phyloP scores from a whole-genome alignment of 2,797 vertebrate genomes.

The Enteromius treurensis region DNA sequence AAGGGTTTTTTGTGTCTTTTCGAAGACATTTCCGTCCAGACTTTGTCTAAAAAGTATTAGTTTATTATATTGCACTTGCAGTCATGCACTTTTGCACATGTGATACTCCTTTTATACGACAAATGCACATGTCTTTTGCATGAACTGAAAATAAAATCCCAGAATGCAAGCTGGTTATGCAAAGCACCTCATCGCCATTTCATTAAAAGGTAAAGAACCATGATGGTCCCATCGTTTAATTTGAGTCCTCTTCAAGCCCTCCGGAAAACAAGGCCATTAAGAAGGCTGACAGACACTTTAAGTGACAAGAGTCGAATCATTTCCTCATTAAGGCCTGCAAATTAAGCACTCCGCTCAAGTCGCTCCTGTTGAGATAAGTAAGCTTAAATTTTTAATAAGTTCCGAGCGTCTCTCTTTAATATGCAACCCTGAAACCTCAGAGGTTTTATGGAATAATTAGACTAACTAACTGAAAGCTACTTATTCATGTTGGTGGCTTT shows the following conservation, averaged over 20 bases:
- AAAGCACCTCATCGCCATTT: conserved; percentile 39
- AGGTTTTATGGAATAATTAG: conserved; percentile 59
- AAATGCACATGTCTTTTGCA: background rate
- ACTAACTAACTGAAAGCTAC: conserved; percentile 58
- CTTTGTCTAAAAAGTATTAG: background rate
- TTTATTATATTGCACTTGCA: background rate
- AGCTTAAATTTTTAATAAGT: conserved; percentile 65
- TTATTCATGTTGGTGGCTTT: conserved; percentile 52
- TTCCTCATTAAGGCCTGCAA: conserved; percentile 66
- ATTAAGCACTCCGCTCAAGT: conserved; percentile 58
- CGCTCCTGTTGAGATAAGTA: conserved; percentile 61
- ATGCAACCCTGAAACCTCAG: conserved; percentile 55
- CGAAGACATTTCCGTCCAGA: background rate
- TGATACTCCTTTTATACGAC: background rate
- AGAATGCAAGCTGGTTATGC: background rate
- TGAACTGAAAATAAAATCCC: background rate
- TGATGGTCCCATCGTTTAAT: conserved; percentile 57
- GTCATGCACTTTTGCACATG: background rate
- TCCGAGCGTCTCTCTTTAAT: conserved; percentile 52
- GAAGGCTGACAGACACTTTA: conserved; percentile 65
- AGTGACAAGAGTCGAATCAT: conserved; percentile 67
- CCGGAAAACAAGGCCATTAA: conserved; percentile 71
- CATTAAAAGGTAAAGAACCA: conserved; percentile 60
- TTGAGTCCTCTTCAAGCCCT: conserved; percentile 63
- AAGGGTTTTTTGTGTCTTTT: background rate